These are phyloP conservation scores for Brachypodius melanocephalos DNA, from an alignment of 2,113 vertebrate species.

Conservation along the genomic window DNA sequence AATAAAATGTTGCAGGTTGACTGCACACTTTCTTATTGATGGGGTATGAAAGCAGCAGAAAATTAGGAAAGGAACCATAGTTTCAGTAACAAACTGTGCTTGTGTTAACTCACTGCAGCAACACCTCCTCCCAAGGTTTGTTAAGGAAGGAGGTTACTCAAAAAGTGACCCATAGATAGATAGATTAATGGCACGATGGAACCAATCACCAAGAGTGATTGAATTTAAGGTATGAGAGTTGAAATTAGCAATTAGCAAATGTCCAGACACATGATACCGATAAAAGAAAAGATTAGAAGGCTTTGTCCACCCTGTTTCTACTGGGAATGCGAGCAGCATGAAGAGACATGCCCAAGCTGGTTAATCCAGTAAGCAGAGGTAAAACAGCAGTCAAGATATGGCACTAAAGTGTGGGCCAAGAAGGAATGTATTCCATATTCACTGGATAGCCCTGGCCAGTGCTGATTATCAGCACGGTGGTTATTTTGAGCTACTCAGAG, in stretches of 20 bases:
- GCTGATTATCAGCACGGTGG: background rate
- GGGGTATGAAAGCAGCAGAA: background rate
- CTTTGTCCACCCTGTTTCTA: background rate
- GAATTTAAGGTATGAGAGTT: background rate
- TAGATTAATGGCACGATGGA: background rate
- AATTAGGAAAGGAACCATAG: background rate
- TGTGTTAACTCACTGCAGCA: background rate
- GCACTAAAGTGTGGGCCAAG: background rate
- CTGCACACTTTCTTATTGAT: background rate
- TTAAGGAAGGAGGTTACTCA: background rate
- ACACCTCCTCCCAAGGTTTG: background rate
- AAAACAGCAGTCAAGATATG: background rate
- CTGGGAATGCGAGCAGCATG: background rate
- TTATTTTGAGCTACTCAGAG: background rate
- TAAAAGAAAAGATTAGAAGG: background rate
- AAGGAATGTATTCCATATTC: background rate
- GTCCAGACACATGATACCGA: background rate
- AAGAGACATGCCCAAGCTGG: background rate
- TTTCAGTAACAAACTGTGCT: background rate
- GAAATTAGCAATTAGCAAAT: background rate
- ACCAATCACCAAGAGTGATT: background rate
- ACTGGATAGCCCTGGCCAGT: rapidly evolving
- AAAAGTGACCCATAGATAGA: background rate
- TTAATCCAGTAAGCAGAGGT: background rate
- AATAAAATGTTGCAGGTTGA: background rate